Base-by-base conservation (phyloP, 2,888 invertebrate species). In the Diarsia brunnea region DNA sequence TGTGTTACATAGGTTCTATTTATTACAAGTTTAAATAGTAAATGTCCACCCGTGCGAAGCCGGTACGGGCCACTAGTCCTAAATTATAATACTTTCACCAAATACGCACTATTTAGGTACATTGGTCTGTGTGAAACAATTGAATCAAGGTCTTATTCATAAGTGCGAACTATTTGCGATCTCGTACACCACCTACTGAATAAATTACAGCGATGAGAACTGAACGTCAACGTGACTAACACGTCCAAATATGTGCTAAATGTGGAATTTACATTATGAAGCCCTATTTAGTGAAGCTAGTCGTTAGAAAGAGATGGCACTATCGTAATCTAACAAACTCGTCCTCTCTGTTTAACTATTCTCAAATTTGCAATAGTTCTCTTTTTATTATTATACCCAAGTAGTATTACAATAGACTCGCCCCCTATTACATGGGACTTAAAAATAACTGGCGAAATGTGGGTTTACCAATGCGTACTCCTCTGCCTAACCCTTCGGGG, bases 121-220 rank as follows among this genome's bases (percentile, higher is more conserved):
- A 70, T 76, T 71, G 81, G 77, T 82, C 60, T 74, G 85, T 78
- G 81, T 75, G 78, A 82, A 78, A 86, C 88, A 92, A 91, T 90
- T 92, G 89, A 84, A 86, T 88, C 91, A 92, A 92, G 92, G 92
- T 78, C 90, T 81, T 88, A 90, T 90, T 91, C 87, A 92, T 93
- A 81, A 90, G 82, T 86, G 87, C 65, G 69, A 79, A 73, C 82
- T 84, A 86, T 89, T 87, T 88, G 86, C 83, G 81, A 78, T 84
- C 78, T 67, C 81, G 78, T 82, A 51, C 82, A 82, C 81, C 73
- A 84, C 79, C 82, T 84, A 84, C 85, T 75, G 75, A 87, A 85
- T 80, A 82, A 70, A 78, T 84, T 85, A 84, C 73, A 60, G 51
- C 70, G 60, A 78, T 73, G 78, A 72, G 71, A 72, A 76, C 63